Evolutionary conservation across 2,797 vertebrate genomes (phyloP), one percentile per base, ranked within the genome.

Genomic region (Nannoperca australis): DNA sequence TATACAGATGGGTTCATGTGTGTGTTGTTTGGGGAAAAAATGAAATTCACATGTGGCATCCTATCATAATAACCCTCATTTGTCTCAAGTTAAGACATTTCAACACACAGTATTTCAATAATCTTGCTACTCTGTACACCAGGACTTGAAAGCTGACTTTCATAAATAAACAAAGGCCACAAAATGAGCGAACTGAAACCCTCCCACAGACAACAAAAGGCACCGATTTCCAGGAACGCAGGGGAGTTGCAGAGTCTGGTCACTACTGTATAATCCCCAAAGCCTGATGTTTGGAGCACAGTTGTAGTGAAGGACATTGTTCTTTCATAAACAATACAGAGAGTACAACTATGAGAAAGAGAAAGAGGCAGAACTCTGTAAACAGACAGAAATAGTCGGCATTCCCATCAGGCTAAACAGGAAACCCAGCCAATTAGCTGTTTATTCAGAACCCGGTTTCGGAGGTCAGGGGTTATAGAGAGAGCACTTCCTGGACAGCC

Each of bases 371-470:
- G 87, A 90, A 83, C 85, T 94, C 84, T 94, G 92, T 95, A 95
- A 95, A 96, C 94, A 95, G 92, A 93, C 95, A 85, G 88, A 95
- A 96, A 95, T 95, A 95, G 94, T 94, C 89, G 17, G 74, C 64
- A 79, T 92, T 95, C 94, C 94, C 90, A 94, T 95, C 89, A 92
- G 94, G 91, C 94, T 93, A 95, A 96, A 96, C 95, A 96, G 95
- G 95, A 96, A 96, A 93, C 90, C 89, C 87, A 94, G 93, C 91
- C 95, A 96, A 96, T 95, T 95, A 95, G 93, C 92, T 95, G 94
- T 96, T 96, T 96, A 95, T 94, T 94, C 91, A 93, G 91, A 94
- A 89, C 89, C 83, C 85, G 65, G 92, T 90, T 92, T 79, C 81
- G 60, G 79, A 81, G 95, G 94, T 95, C 93, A 92, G 82, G 88